Percentiles rank a stretch among this genome's conserved stretches.
Evolutionary conservation across 2,113 vertebrate genomes (phyloP).

Genomic region (Rousettus leschenaultii): DNA sequence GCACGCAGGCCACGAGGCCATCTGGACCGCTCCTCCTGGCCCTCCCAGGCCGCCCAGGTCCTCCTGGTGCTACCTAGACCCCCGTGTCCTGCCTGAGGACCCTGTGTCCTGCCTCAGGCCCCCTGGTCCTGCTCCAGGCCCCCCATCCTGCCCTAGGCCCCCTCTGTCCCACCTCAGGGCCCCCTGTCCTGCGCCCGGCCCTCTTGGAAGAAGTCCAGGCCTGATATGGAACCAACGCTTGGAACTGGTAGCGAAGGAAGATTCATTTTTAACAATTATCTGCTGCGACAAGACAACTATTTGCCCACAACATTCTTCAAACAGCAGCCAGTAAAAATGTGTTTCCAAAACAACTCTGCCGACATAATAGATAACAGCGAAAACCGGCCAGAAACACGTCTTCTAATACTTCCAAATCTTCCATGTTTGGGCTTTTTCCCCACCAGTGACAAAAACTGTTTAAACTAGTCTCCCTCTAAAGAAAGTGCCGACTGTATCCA

Average conservation of each 20-base stretch:
- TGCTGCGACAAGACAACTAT: not conserved
- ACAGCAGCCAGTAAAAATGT: not conserved
- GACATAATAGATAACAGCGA: not conserved
- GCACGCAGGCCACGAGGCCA: not conserved
- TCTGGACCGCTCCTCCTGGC: not conserved
- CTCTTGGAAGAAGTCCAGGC: not conserved
- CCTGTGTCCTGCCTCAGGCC: not conserved
- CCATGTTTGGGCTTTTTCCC: rapidly evolving
- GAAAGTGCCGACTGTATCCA: too few species aligned
- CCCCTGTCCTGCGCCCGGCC: not conserved
- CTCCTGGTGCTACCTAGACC: not conserved
- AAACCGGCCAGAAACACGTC: not conserved
- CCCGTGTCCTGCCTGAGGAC: too few species aligned
- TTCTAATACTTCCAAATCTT: not conserved
- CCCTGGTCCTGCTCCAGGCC: not conserved
- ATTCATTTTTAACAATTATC: not conserved
- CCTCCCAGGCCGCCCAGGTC: not conserved
- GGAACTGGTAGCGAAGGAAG: not conserved
- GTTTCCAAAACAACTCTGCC: not conserved
- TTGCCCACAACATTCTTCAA: not conserved
- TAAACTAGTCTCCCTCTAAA: rapidly evolving
- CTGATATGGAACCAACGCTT: too few species aligned
- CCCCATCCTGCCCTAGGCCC: not conserved
- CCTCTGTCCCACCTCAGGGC: too few species aligned
- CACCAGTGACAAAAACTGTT: not conserved